phyloP scores from a whole-genome alignment of 2,888 invertebrate species.

The Andrena chrysosceles region DNA sequence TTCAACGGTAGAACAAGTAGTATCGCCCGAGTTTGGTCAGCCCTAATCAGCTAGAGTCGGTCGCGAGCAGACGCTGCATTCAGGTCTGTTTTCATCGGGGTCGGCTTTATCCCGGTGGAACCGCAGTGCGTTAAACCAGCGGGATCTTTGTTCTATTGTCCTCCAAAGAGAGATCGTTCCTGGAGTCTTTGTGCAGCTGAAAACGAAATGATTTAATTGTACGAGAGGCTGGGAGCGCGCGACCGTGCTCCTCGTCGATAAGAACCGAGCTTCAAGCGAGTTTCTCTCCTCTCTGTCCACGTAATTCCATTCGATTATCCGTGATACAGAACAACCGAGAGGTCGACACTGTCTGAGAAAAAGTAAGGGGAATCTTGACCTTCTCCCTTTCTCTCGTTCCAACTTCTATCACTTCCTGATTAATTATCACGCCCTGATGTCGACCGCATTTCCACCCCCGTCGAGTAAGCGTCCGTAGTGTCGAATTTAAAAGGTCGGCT shows the following conservation, averaged over 20 bases:
- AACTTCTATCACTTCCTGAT: not conserved
- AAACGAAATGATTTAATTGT: conserved; percentile 53
- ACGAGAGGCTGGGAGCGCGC: not conserved
- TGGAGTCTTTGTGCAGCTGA: conserved; percentile 33
- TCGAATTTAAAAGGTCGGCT: conserved; percentile 60
- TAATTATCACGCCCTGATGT: conserved; percentile 2
- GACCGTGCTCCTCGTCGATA: no score
- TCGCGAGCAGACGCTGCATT: not conserved
- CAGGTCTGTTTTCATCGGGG: conserved; percentile 1
- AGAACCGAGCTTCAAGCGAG: no score
- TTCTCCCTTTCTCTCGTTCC: not conserved
- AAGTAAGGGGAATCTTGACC: not conserved
- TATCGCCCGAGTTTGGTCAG: not conserved
- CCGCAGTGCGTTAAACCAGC: conserved; percentile 1
- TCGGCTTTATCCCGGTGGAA: not conserved
- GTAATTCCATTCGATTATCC: no score
- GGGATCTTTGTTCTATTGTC: conserved; percentile 4
- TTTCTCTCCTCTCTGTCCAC: no score
- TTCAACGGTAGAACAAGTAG: not conserved
- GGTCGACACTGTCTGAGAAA: not conserved
- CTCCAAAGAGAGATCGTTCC: conserved; percentile 4
- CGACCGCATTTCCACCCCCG: conserved; percentile 27
- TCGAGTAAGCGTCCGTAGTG: conserved; percentile 41
- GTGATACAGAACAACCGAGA: no score
- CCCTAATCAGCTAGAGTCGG: conserved; percentile 5